Base-by-base conservation (phyloP, 2,888 invertebrate species). In the Lamellibrachia columna region DNA sequence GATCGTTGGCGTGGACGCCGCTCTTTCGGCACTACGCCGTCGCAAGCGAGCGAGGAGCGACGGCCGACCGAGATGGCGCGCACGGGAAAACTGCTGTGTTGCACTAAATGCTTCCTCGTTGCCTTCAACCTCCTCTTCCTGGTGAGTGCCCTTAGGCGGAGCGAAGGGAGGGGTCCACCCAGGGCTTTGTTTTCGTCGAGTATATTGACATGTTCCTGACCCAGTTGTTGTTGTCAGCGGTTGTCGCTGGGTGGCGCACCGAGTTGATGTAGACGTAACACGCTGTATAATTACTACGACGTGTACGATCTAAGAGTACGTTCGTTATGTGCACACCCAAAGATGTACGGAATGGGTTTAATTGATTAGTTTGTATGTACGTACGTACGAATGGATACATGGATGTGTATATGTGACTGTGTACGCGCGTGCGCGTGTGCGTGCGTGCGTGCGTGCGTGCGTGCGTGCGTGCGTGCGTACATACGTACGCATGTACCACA, bases 51-150 rank as follows among this genome's bases (percentile, higher is more conserved):
- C 75, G 75, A 6, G 22, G 15, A n/a, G 75, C 6, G 75, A 15
- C 22, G 22, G 75, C 11, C 58, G 58, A 58, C 58, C 2, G 22
- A 75, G 22, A 75, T 75, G 75, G 75, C 75, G 75, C 75, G 75
- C 22, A 75, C 75, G 22, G 75, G 75, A 22, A 75, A 75, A n/a
- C 75, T 75, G 22, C 75, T 75, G 75, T 75, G 75, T n/a, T 75
- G 75, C 75, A 75, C 75, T n/a, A 75, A 75, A n/a, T 75, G 75
- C 75, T 75, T 75, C 75, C 75, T 75, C 4, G 75, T 75, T n/a
- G 75, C 75, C 75, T 75, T 75, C 75, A 75, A 75, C 22, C 75
- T 75, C 22, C 75, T 75, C 75, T 75, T 75, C 75, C 75, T 75
- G 75, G 75, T 75, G 75, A 75, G 75, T 75, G n/a, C 75, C 22